Evolutionary conservation across 1,140 invertebrate species (phyloP), one percentile per base, ranked within the genome.

Genomic region (Homalodisca vitripennis): DNA sequence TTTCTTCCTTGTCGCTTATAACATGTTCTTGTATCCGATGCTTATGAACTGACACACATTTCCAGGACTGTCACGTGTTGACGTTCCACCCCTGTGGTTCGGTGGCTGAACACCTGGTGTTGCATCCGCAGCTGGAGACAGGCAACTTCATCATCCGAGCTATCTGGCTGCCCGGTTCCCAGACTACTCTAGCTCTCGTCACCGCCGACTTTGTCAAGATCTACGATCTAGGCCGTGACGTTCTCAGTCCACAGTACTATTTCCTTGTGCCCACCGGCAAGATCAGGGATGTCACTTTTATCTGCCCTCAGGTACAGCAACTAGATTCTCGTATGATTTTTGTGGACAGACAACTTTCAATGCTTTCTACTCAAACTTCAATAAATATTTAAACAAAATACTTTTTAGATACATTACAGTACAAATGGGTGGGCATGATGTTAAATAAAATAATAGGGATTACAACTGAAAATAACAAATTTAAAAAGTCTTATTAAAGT

Each of bases 191-290:
- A 0, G 96, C 96, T 1, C 81, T 99, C 0, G 89, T 98, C 0
- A 98, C 97, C 0, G 93, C 94, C 1, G 95, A 98, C 78, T 98
- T 98, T 81, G 93, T 99, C 3, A 98, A 98, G 83, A 97, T 99
- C 57, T 99, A 97, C 76, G 93, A 98, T 80, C 84, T 99, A 10
- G 86, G 86, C 31, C 86, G 89, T 70, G 95, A 98, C 79, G 88
- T 92, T 0, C 84, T 93, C 6, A 94, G 91, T 79, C 96, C 97
- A 0, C 91, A 95, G 77, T 98, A 96, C 77, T 94, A 93, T 79
- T 98, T 98, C 82, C 83, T 98, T 0, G 88, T 99, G 0, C 95
- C 97, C 0, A 93, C 92, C 75, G 97, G 96, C 46, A 98, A 98
- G 83, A 95, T 98, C 29, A 83, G 94, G 41, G 95, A 97, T 78